These are phyloP conservation scores for Triops cancriformis DNA, from an alignment of 1,140 invertebrate genomes.

Conservation along the genomic window DNA sequence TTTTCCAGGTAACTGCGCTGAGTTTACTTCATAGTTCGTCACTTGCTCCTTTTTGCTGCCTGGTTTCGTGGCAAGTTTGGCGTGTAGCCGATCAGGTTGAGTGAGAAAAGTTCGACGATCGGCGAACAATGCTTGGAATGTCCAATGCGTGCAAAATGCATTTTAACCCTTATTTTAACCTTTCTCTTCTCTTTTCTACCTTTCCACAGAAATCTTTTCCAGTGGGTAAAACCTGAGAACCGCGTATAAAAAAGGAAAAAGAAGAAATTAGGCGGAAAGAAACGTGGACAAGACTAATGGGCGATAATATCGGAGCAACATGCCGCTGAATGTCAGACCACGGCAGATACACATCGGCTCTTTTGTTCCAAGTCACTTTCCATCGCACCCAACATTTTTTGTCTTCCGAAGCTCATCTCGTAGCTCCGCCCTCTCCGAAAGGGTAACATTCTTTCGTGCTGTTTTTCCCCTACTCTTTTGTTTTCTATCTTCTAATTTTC, in stretches of 20 bases:
- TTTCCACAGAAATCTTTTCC: neutral
- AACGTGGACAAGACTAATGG: neutral
- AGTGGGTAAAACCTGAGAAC: neutral
- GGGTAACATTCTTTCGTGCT: neutral
- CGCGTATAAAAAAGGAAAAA: neutral
- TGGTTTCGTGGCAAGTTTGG: neutral
- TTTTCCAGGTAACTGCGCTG: neutral
- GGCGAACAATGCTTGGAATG: neutral
- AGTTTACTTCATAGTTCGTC: neutral
- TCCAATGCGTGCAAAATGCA: neutral
- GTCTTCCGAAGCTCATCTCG: neutral
- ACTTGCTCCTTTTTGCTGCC: neutral
- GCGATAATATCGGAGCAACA: constrained; percentile 4
- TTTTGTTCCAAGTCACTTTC: constrained; percentile 10
- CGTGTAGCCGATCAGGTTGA: neutral
- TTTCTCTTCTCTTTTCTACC: neutral
- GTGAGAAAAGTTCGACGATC: neutral
- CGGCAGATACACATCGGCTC: constrained; percentile 8
- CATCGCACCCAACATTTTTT: constrained; percentile 13
- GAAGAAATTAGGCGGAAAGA: neutral
- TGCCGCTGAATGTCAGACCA: neutral
- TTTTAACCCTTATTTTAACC: neutral
- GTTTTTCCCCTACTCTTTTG: neutral
- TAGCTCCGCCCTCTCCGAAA: neutral
- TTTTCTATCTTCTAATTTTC: neutral